These are phyloP conservation scores for Pherbina coryleti DNA, from an alignment of 2,888 invertebrate genomes.

Conservation along the genomic window DNA sequence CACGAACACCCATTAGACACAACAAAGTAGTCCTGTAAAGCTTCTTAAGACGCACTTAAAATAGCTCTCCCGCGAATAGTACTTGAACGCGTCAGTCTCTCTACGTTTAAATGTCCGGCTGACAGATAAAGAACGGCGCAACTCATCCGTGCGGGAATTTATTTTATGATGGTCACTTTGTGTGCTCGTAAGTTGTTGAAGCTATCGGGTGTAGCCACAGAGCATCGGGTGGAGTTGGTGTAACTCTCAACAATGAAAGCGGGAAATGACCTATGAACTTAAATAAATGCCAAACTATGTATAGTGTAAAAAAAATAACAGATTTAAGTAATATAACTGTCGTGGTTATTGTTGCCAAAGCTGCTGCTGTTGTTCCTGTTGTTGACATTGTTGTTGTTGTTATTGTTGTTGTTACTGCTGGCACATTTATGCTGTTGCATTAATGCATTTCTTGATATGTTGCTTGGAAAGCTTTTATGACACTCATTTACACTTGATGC, in stretches of 20 bases:
- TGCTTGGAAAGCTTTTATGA: constrained; percentile 17
- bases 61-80: neutral
- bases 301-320: neutral
- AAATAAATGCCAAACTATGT: constrained; percentile 5
- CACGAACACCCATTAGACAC: constrained; percentile 14
- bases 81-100: too few relatives aligned
- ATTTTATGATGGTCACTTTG: constrained; percentile 24
- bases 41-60: constrained; percentile 23
- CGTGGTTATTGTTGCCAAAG: neutral
- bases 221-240: too few relatives aligned
- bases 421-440: constrained; percentile 18
- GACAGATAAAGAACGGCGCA: neutral
- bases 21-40: constrained; percentile 24
- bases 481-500: constrained; percentile 17
- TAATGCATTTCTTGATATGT: constrained; percentile 31
- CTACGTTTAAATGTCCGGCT: too few relatives aligned
- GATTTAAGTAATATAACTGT: neutral
- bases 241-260: too few relatives aligned
- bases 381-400: constrained; percentile 20
- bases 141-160: neutral
- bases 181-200: too few relatives aligned
- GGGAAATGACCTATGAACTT: neutral
- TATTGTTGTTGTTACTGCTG: constrained; percentile 3
- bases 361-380: neutral
- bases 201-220: too few relatives aligned